phyloP scores from a whole-genome alignment of 2,797 vertebrate species.

The Centroberyx gerrardi region DNA sequence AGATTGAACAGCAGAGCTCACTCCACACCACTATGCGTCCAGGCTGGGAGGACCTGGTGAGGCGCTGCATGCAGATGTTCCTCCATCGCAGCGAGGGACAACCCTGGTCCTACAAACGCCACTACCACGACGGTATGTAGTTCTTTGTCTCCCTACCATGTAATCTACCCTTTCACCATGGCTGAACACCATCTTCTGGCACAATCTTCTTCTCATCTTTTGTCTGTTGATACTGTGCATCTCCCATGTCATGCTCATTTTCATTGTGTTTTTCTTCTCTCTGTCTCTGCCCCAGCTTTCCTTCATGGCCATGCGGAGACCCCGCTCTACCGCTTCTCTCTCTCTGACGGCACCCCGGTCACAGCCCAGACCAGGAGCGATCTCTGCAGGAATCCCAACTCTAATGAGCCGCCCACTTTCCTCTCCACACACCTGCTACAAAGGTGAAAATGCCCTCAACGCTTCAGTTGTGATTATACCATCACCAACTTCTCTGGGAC shows the following conservation, averaged over 20 bases:
- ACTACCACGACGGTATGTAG: constrained; percentile 94
- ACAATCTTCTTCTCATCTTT: background rate
- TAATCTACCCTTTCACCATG: too few relatives aligned
- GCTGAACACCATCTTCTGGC: too few relatives aligned
- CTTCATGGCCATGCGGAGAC: constrained; percentile 95
- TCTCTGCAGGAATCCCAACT: constrained; percentile 92
- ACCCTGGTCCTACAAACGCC: constrained; percentile 94
- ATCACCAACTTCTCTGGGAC: constrained; percentile 5
- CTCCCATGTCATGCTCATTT: background rate
- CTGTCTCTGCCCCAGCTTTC: constrained; percentile 85
- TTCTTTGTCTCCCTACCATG: background rate
- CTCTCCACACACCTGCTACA: constrained; percentile 97
- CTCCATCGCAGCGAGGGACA: constrained; percentile 95
- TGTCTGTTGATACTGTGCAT: background rate
- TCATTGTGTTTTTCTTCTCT: background rate
- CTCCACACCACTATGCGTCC: constrained; percentile 96
- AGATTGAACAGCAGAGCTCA: constrained; percentile 94
- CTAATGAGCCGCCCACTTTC: constrained; percentile 93
- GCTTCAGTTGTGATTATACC: background rate
- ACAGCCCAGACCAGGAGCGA: constrained; percentile 96
- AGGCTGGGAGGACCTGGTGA: constrained; percentile 96
- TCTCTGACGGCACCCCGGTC: constrained; percentile 96
- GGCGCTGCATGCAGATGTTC: constrained; percentile 98
- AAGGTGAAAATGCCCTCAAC: constrained; percentile 83
- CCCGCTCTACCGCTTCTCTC: constrained; percentile 93